phyloP scores from a whole-genome alignment of 1,140 invertebrate genomes.

The Heliothis virescens region DNA sequence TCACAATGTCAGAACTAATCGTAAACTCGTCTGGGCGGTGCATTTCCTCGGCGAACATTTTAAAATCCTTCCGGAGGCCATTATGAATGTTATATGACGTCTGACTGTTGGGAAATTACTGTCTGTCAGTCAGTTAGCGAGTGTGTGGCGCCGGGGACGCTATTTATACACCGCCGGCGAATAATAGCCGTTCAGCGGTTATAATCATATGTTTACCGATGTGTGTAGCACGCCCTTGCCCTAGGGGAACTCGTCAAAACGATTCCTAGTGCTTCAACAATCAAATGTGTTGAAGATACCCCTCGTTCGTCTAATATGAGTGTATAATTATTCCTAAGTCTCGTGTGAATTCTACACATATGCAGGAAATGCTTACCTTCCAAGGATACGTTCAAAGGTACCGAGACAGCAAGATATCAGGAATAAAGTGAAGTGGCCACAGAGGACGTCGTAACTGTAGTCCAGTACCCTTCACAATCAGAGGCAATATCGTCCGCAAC shows the following conservation, averaged over 20 bases:
- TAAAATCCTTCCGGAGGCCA: constrained; percentile 44
- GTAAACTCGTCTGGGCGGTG: constrained; percentile 25
- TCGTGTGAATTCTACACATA: no score
- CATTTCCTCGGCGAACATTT: constrained; percentile 27
- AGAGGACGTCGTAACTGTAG: background rate
- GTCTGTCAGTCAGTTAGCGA: constrained; percentile 40
- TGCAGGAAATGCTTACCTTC: no score
- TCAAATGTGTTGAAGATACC: constrained; percentile 1
- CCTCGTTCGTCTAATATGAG: background rate
- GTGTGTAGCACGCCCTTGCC: constrained; percentile 20
- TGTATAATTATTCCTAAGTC: no score
- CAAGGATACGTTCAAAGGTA: background rate
- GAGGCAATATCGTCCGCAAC: constrained; percentile 10
- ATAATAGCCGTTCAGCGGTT: constrained; percentile 27
- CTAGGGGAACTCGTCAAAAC: background rate
- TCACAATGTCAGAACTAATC: constrained; percentile 35
- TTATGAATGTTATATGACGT: constrained; percentile 50
- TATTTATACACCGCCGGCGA: constrained; percentile 44
- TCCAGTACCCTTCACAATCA: constrained; percentile 12
- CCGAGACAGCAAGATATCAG: background rate
- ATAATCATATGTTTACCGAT: constrained; percentile 39
- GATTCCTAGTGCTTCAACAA: background rate
- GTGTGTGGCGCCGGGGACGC: constrained; percentile 34
- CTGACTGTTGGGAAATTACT: constrained; percentile 41
- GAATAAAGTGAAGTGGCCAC: background rate